Conservation (phyloP, 64 coral and sea anemone species). For the Porites lutea region DNA sequence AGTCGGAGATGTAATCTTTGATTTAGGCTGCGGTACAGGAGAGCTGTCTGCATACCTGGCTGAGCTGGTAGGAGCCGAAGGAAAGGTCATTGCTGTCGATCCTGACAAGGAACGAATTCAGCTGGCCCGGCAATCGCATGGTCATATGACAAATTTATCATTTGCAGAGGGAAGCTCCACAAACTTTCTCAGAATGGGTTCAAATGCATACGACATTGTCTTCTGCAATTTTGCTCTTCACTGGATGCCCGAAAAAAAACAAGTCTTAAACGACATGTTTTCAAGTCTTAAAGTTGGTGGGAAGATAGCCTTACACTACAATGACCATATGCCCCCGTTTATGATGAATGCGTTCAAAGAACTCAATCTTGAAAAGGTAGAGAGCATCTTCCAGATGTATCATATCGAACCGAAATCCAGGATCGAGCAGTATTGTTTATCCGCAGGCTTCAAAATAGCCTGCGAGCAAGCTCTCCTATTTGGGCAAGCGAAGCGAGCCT, state of each 20-base stretch:
- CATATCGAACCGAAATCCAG: not conserved
- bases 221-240: conserved; percentile 39
- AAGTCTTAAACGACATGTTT: conserved; percentile 11
- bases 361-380: not conserved
- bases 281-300: conserved; percentile 17
- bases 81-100: not conserved
- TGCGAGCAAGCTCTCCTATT: no score
- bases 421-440: conserved; percentile 4
- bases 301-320: not conserved
- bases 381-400: not conserved
- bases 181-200: not conserved
- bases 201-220: conserved; percentile 2
- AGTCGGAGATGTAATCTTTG: not conserved
- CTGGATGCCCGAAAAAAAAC: conserved; percentile 30
- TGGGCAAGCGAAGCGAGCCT: not conserved
- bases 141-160: not conserved
- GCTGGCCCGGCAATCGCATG: not conserved
- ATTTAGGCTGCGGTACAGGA: conserved; percentile 36
- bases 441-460: not conserved
- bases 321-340: not conserved
- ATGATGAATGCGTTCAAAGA: not conserved
- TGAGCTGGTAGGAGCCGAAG: not conserved
- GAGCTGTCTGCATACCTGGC: conserved; percentile 12
- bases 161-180: conserved; percentile 20
- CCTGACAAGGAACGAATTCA: conserved; percentile 17